A percentile compares a stretch with the other conserved stretches of the same genome.
These are phyloP conservation scores for Lutjanus argentimaculatus DNA, from an alignment of 2,797 vertebrate genomes.

Conservation along the genomic window DNA sequence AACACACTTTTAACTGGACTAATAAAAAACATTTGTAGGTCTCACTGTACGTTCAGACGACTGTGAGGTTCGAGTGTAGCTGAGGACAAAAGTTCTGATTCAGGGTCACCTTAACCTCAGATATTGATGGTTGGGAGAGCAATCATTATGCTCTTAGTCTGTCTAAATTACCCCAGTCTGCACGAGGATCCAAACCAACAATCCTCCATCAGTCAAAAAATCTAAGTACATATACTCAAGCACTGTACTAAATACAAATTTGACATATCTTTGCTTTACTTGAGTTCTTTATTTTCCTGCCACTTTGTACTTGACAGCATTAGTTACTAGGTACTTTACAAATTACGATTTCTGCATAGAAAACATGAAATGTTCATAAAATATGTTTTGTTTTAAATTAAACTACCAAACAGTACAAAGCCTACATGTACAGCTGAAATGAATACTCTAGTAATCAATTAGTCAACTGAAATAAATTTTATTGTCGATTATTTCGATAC, in stretches of 20 bases:
- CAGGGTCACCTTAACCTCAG: neutral
- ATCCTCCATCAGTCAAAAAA: neutral
- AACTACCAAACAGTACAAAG: too few relatives aligned
- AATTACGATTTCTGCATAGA: too few relatives aligned
- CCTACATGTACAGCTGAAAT: too few relatives aligned
- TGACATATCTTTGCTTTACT: neutral
- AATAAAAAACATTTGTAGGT: conserved; percentile 20
- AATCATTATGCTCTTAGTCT: neutral
- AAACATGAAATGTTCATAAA: too few relatives aligned
- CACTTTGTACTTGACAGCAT: neutral
- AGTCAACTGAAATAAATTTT: too few relatives aligned
- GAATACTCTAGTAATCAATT: too few relatives aligned
- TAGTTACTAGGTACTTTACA: neutral
- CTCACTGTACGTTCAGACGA: conserved; percentile 5
- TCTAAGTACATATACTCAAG: neutral
- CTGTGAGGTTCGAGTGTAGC: conserved; percentile 1
- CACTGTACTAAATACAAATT: neutral
- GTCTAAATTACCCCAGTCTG: neutral
- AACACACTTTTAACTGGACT: conserved; percentile 20
- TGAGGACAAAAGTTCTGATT: conserved; percentile 24
- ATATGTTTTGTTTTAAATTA: too few relatives aligned
- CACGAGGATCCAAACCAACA: conserved; percentile 1
- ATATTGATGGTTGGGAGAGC: neutral
- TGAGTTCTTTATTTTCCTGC: neutral
- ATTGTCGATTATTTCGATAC: too few relatives aligned